Evolutionary conservation across 1,140 invertebrate genomes (phyloP).

Genomic region (Drosophila ficusphila): DNA sequence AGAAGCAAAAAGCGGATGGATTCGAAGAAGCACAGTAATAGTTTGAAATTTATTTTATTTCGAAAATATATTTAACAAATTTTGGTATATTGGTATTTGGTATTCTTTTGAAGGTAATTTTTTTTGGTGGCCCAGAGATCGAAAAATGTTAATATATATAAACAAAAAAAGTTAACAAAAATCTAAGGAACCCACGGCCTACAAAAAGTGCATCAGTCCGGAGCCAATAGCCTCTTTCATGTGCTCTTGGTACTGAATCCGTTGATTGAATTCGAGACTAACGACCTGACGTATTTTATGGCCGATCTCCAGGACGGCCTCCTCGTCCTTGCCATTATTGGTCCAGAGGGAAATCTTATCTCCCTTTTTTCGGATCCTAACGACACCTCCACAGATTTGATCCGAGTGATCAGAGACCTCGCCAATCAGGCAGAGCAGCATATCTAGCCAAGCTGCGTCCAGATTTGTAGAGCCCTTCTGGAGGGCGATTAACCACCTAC

Average conservation of each 20-base stretch:
- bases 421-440: not conserved
- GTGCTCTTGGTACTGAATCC: not conserved
- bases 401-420: constrained; percentile 1
- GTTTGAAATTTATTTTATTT: too few species aligned
- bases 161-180: too few species aligned
- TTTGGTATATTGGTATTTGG: too few species aligned
- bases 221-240: not conserved
- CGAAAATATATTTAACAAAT: too few species aligned
- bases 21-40: not conserved
- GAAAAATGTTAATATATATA: too few species aligned
- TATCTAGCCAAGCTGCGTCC: not conserved
- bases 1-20: not conserved
- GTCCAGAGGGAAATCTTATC: not conserved
- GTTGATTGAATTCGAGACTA: not conserved
- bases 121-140: too few species aligned
- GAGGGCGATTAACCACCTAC: not conserved
- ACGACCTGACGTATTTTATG: not conserved
- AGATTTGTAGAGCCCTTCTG: not conserved
- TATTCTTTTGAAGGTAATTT: too few species aligned
- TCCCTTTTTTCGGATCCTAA: not conserved
- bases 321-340: not conserved
- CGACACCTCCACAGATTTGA: not conserved
- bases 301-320: not conserved
- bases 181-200: too few species aligned
- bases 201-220: not conserved